Evolutionary conservation across 1,140 invertebrate genomes (phyloP).

Genomic region (Panulirus ornatus): DNA sequence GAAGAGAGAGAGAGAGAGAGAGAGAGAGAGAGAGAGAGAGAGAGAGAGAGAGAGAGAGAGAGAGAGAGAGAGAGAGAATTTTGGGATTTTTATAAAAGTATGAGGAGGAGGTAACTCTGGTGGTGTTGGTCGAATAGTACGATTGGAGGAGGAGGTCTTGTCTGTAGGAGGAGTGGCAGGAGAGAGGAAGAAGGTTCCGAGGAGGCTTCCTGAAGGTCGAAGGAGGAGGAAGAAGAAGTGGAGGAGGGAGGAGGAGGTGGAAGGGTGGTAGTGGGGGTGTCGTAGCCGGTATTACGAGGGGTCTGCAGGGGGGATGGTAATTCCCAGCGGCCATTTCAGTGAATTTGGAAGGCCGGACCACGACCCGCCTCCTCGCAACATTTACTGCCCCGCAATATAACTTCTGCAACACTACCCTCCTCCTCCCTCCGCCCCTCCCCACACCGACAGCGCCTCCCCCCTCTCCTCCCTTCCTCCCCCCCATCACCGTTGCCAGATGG

Average conservation of each 20-base stretch:
- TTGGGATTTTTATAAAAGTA: background rate
- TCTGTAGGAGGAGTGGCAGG: background rate
- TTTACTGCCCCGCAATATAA: slow-evolving; percentile 68
- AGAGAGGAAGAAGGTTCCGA: background rate
- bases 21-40: slow-evolving; percentile 10
- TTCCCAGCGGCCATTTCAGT: slow-evolving; percentile 67
- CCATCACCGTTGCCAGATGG: slow-evolving; percentile 43
- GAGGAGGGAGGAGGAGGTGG: background rate
- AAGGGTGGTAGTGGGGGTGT: background rate
- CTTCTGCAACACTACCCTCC: slow-evolving; percentile 54
- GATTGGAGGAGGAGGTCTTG: background rate
- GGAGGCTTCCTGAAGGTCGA: background rate
- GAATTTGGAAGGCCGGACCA: slow-evolving; percentile 65
- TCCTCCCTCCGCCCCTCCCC: background rate
- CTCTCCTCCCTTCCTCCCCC: no score
- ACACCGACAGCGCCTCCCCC: no score
- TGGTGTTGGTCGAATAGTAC: background rate
- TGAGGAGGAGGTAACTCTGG: background rate
- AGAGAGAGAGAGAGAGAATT: slow-evolving; percentile 27
- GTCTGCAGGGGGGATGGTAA: slow-evolving; percentile 59
- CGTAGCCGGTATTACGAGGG: slow-evolving; percentile 47
- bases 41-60: slow-evolving; percentile 25
- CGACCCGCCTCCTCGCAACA: slow-evolving; percentile 50
- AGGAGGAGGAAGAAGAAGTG: background rate
- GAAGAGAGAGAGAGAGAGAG: no score